Conservation (phyloP, 2,797 vertebrate genomes). For the Premnoplex brunnescens region DNA sequence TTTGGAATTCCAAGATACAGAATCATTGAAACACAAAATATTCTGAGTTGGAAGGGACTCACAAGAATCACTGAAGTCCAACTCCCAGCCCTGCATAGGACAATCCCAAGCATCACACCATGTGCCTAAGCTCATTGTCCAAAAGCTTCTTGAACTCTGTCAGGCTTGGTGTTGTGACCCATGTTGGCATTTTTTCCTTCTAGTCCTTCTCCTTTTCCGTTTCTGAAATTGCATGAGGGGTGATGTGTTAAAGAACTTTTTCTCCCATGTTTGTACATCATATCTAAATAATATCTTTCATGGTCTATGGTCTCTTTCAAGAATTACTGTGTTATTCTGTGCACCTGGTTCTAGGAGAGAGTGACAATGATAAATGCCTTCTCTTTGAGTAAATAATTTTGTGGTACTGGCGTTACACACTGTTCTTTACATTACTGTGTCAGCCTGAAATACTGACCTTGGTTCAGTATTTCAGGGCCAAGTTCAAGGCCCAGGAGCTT, state of each 20-base stretch:
- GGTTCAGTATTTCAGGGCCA: not conserved
- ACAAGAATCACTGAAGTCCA: not conserved
- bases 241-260: not conserved
- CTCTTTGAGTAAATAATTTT: not conserved
- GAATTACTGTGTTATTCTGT: not conserved
- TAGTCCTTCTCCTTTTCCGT: not conserved
- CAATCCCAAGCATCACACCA: not conserved
- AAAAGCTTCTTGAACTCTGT: not conserved
- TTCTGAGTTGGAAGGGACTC: not conserved
- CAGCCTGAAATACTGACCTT: not conserved
- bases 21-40: not conserved
- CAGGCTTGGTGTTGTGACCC: no score
- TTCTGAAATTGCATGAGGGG: not conserved
- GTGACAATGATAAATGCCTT: not conserved
- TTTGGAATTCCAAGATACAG: not conserved
- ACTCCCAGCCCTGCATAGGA: not conserved
- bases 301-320: not conserved
- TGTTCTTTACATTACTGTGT: not conserved
- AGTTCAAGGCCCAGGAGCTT: not conserved
- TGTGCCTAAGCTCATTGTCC: not conserved
- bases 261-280: not conserved
- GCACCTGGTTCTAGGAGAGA: not conserved
- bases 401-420: not conserved
- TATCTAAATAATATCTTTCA: not conserved
- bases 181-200: not conserved